A percentile compares a stretch with the other conserved stretches of the same genome.
Evolutionary conservation across 2,113 vertebrate genomes (phyloP).

Genomic region (Tragelaphus strepsiceros): DNA sequence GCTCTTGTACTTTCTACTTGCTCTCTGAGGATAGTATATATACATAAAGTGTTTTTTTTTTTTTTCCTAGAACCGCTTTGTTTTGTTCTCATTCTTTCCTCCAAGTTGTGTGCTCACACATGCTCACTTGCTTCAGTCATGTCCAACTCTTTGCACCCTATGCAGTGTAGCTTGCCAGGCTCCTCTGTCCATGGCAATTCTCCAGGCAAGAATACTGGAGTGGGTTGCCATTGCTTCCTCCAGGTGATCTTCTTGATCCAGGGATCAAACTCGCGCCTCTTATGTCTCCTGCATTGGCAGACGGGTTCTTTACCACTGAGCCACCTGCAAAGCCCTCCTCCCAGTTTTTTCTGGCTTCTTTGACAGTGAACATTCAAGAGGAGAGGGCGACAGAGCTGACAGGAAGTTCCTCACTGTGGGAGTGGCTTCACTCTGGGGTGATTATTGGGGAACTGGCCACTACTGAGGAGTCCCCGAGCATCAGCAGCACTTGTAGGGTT

Average conservation of each 20-base stretch:
- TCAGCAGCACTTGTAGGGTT: not conserved
- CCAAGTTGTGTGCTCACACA: not conserved
- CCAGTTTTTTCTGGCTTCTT: not conserved
- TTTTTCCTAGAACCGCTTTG: not conserved
- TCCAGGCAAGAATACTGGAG: not conserved
- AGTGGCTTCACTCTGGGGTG: not conserved
- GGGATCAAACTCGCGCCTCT: not conserved
- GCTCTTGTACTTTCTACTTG: not conserved
- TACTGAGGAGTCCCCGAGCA: not conserved
- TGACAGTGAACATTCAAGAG: not conserved
- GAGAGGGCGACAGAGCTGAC: not conserved
- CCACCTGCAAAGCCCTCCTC: not conserved
- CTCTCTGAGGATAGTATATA: not conserved
- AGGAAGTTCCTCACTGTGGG: not conserved
- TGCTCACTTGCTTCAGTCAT: not conserved
- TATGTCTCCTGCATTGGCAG: not conserved
- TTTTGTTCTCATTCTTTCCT: not conserved
- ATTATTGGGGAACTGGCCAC: not conserved
- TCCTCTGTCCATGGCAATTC: fast-evolving
- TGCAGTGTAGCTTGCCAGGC: not conserved
- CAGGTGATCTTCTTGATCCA: not conserved
- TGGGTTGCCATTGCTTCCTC: not conserved
- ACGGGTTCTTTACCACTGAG: not conserved
- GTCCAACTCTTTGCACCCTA: not conserved
- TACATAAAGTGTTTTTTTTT: no score